These are phyloP conservation scores for Metacarcinus magister DNA, from an alignment of 2,888 invertebrate genomes.

Conservation along the genomic window DNA sequence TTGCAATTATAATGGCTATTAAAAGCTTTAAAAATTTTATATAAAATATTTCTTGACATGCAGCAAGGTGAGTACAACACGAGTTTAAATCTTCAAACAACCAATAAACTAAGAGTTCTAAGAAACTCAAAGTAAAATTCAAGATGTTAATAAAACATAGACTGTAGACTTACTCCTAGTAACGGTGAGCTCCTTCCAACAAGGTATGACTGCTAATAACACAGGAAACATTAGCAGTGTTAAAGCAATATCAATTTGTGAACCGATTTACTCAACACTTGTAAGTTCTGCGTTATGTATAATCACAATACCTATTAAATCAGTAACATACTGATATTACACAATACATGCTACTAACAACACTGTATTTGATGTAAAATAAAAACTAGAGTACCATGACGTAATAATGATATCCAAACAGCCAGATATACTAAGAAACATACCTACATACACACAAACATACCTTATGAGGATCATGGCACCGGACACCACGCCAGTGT, in stretches of 20 bases:
- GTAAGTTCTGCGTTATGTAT: not conserved
- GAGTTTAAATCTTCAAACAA: not conserved
- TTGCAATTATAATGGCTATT: no score
- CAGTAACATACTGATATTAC: not conserved
- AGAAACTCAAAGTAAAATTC: not conserved
- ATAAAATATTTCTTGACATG: no score
- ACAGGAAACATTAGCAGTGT: not conserved
- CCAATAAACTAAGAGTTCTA: not conserved
- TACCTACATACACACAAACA: constrained; percentile 38
- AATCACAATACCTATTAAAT: not conserved
- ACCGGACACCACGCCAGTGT: constrained; percentile 83
- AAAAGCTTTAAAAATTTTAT: no score
- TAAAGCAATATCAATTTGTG: not conserved
- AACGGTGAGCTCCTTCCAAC: not conserved
- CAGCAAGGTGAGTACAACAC: not conserved
- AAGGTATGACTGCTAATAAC: not conserved
- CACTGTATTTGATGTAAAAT: not conserved
- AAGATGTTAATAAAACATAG: not conserved
- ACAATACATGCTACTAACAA: not conserved
- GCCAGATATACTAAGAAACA: constrained; percentile 42
- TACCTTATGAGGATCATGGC: constrained; percentile 82
- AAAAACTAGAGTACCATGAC: not conserved
- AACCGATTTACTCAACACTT: not conserved
- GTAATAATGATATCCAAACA: constrained; percentile 68
- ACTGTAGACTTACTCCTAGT: not conserved